Evolutionary conservation across 2,888 invertebrate genomes (phyloP).

Genomic region (Xestia xanthographa): DNA sequence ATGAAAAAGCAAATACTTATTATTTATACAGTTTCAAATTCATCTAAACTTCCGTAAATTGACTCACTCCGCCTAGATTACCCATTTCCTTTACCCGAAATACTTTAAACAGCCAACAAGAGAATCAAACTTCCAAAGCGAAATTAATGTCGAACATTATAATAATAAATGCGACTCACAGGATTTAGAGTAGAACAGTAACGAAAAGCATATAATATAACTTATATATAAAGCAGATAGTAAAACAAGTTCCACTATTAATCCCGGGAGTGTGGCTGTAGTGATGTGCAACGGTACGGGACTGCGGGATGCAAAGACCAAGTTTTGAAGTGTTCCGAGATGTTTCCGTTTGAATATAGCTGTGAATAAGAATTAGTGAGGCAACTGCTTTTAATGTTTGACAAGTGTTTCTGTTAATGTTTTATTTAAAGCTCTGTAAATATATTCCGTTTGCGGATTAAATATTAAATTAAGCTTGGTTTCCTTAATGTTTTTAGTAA

Average conservation of each 20-base stretch:
- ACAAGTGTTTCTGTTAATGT: constrained; percentile 56
- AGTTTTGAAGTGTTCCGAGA: constrained; percentile 65
- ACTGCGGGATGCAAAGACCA: constrained; percentile 55
- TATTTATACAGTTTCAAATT: constrained; percentile 17
- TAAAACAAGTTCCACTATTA: constrained; percentile 69
- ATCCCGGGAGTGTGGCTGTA: constrained; percentile 65
- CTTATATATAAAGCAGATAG: constrained; percentile 60
- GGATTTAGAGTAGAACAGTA: constrained; percentile 56
- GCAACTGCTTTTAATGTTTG: constrained; percentile 63
- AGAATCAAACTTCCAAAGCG: constrained; percentile 61
- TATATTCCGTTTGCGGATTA: neutral
- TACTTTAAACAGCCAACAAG: constrained; percentile 61
- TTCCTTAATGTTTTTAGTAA: constrained; percentile 7
- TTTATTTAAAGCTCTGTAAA: constrained; percentile 41
- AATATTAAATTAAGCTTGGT: constrained; percentile 16
- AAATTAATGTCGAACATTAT: constrained; percentile 68
- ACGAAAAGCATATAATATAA: constrained; percentile 57
- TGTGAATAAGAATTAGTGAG: constrained; percentile 62
- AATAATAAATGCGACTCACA: constrained; percentile 68
- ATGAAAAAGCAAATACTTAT: neutral
- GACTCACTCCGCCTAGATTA: constrained; percentile 24
- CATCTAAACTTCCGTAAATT: constrained; percentile 14
- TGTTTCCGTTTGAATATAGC: constrained; percentile 63
- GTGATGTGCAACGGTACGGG: constrained; percentile 63
- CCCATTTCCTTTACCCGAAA: constrained; percentile 45